Conservation (phyloP, 2,797 vertebrate species). For the Limnodromus scolopaceus region DNA sequence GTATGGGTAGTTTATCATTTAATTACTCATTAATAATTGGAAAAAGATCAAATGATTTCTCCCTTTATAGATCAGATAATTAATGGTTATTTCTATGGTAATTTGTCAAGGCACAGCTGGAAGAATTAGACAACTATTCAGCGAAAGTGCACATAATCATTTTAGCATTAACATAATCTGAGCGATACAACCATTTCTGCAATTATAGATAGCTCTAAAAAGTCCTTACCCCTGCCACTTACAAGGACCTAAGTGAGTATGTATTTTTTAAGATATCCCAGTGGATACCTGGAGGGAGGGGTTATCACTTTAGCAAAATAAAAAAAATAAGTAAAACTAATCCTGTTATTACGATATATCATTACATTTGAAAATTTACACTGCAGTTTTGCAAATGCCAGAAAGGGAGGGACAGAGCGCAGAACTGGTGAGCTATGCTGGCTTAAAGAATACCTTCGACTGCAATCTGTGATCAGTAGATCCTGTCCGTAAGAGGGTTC, state of each 20-base stretch:
- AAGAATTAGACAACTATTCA: conserved; percentile 54
- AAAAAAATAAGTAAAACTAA: not conserved
- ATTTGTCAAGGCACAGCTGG: conserved; percentile 54
- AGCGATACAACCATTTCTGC: not conserved
- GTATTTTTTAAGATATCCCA: not conserved
- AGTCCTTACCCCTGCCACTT: not conserved
- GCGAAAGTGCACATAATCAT: conserved; percentile 44
- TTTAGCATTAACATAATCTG: conserved; percentile 21
- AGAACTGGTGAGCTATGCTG: not conserved
- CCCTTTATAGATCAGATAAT: conserved; percentile 60
- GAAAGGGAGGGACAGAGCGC: not conserved
- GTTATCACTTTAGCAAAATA: not conserved
- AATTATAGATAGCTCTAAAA: not conserved
- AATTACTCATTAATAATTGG: conserved; percentile 53
- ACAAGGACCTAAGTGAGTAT: not conserved
- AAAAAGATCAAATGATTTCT: conserved; percentile 53
- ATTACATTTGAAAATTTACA: not conserved
- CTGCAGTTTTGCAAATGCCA: not conserved
- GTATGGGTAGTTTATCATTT: conserved; percentile 41
- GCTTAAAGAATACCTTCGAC: not conserved
- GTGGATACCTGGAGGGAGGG: not conserved
- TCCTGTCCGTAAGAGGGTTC: not conserved
- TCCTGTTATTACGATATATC: not conserved
- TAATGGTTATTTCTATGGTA: conserved; percentile 55
- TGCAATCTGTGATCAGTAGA: not conserved